Evolutionary conservation across 2,888 invertebrate genomes (phyloP), one percentile per base, ranked within the genome.

Genomic region (Nymphalis c-album): DNA sequence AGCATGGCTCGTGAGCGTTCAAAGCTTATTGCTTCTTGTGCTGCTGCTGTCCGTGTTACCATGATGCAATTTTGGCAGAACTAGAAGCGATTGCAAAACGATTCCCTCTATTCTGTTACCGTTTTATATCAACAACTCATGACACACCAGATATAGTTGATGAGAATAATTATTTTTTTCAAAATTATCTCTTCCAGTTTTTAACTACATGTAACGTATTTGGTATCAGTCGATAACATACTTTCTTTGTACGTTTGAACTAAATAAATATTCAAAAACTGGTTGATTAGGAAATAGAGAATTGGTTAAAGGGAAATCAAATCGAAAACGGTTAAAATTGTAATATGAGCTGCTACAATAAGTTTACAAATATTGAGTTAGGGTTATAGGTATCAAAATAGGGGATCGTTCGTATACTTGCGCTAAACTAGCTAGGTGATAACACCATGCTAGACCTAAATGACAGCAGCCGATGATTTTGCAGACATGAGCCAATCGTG

Each of bases 371-470:
- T 51, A 51, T 51, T 22, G 17, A 31, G 1, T 31, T 7, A 26
- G 26, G 10, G n/a, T 8, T 40, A 67, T 84, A 81, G 80, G 87
- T 85, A 85, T 77, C 86, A 86, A 79, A 89, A 88, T 88, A 88
- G 87, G 79, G 83, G 86, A 84, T 71, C 69, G 71, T 74, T 72
- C 68, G 57, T 71, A 61, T 63, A 60, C 60, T 88, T 88, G 87
- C 88, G 86, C 90, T 90, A 90, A 87, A 78, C 83, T 88, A 88
- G 88, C 89, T 87, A 89, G 90, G 90, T 90, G 86, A 85, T 81
- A 83, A 81, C 90, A 91, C 89, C 90, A 87, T 90, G 88, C 89
- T 87, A 88, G 87, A 85, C 86, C 85, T 87, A 85, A 75, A 88
- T 91, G 90, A 86, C 85, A 78, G 85, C 85, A 84, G 83, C 86